These are phyloP conservation scores for Lutjanus erythropterus DNA, from an alignment of 2,113 vertebrate genomes.

Conservation along the genomic window DNA sequence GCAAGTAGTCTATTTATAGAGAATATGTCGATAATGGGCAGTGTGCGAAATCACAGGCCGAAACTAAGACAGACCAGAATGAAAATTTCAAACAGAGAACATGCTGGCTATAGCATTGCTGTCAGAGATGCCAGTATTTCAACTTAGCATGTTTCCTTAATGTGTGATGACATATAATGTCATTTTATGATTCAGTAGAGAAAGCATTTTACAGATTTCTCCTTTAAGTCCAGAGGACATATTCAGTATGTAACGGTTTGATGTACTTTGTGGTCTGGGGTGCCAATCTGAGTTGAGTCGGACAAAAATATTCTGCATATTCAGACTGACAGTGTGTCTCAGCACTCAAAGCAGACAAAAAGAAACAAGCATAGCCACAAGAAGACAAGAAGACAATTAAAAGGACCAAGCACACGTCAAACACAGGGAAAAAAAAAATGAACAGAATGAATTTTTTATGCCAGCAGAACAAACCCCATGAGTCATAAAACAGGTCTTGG, in stretches of 20 bases:
- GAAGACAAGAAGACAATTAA: slow-evolving; percentile 31
- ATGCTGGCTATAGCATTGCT: too few relatives aligned
- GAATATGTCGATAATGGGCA: too few relatives aligned
- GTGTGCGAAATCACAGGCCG: too few relatives aligned
- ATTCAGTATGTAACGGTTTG: neutral
- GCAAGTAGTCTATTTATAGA: too few relatives aligned
- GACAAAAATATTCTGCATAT: slow-evolving; percentile 16
- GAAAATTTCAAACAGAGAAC: too few relatives aligned
- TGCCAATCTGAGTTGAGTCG: neutral
- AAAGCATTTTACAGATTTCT: too few relatives aligned
- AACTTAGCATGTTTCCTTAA: too few relatives aligned
- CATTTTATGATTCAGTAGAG: too few relatives aligned
- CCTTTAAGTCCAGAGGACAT: too few relatives aligned
- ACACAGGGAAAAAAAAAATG: neutral
- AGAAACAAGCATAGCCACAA: slow-evolving; percentile 11
- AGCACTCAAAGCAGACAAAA: slow-evolving; percentile 8
- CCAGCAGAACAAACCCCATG: slow-evolving; percentile 34
- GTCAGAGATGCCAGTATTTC: too few relatives aligned
- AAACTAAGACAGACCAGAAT: too few relatives aligned
- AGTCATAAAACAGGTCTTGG: slow-evolving; percentile 31
- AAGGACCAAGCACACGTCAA: slow-evolving; percentile 17
- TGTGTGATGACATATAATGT: too few relatives aligned
- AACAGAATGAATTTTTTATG: neutral
- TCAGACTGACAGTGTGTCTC: slow-evolving; percentile 1
- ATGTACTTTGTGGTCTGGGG: neutral